Conservation (phyloP, 2,113 vertebrate species). For the Oplegnathus fasciatus region DNA sequence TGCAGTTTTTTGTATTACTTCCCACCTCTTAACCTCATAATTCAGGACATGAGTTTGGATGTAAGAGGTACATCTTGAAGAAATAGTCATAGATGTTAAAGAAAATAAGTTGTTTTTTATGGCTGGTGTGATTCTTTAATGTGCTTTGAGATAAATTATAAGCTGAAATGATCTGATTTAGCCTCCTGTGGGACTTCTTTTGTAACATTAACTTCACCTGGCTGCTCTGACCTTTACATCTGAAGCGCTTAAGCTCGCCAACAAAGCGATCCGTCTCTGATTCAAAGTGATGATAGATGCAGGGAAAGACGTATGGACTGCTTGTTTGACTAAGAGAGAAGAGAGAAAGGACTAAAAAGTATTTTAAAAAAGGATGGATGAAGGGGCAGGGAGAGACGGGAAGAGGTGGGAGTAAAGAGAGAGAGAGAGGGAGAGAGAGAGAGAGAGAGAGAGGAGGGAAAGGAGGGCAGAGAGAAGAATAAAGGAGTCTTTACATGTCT, state of each 20-base stretch:
- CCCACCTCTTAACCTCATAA: no score
- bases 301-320: not conserved
- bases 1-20: no score
- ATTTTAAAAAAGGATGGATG: conserved; percentile 46
- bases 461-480: conserved; percentile 69
- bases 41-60: no score
- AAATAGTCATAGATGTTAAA: not conserved
- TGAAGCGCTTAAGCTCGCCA: not conserved
- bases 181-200: not conserved
- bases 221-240: not conserved
- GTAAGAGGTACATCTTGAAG: no score
- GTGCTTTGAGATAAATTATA: not conserved
- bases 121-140: not conserved
- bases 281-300: conserved; percentile 17
- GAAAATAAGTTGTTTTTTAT: not conserved
- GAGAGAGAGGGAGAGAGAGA: conserved; percentile 26
- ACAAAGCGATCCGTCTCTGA: conserved; percentile 1
- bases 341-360: conserved; percentile 27
- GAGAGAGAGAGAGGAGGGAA: conserved; percentile 10
- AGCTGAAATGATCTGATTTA: not conserved
- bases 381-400: conserved; percentile 63
- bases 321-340: conserved; percentile 38
- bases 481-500: conserved; percentile 82
- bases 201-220: conserved; percentile 4
- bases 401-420: conserved; percentile 50